A percentile compares a stretch with the other conserved stretches of the same genome.
These are phyloP conservation scores for Fistularia commersonii DNA, from an alignment of 2,797 vertebrate species.

Conservation along the genomic window DNA sequence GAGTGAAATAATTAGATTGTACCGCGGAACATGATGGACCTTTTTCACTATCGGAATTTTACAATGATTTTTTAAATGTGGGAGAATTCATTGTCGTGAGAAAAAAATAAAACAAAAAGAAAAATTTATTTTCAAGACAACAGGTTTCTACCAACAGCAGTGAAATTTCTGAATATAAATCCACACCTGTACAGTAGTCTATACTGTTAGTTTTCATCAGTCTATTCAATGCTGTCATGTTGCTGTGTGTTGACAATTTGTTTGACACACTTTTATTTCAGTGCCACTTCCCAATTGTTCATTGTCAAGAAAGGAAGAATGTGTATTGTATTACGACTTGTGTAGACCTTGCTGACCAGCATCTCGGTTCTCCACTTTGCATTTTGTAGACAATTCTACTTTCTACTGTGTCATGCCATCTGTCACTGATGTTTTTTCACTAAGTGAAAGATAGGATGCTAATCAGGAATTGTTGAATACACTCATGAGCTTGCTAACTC, in stretches of 20 bases:
- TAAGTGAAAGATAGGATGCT: slow-evolving; percentile 10
- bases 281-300: slow-evolving; percentile 29
- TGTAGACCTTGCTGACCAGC: slow-evolving; percentile 26
- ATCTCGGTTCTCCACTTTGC: background rate
- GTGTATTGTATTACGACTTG: slow-evolving; percentile 34
- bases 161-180: slow-evolving; percentile 34
- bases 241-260: slow-evolving; percentile 24
- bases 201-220: slow-evolving; percentile 7
- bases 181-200: slow-evolving; percentile 1
- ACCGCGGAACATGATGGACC: slow-evolving; percentile 9
- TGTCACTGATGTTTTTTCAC: slow-evolving; percentile 16
- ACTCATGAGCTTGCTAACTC: slow-evolving; percentile 6
- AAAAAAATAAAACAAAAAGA: background rate
- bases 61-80: slow-evolving; percentile 18
- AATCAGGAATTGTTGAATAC: slow-evolving; percentile 17
- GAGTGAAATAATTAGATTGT: slow-evolving; percentile 14
- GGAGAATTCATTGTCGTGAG: slow-evolving; percentile 1
- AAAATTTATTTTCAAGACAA: slow-evolving; percentile 33
- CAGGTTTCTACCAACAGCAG: slow-evolving; percentile 43
- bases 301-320: slow-evolving; percentile 18
- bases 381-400: no score
- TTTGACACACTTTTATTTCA: slow-evolving; percentile 1
- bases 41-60: slow-evolving; percentile 4
- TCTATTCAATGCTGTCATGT: slow-evolving; percentile 12
- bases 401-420: no score